Evolutionary conservation across 2,113 vertebrate species (phyloP).

Genomic region (Poeciliopsis turrubarensis): DNA sequence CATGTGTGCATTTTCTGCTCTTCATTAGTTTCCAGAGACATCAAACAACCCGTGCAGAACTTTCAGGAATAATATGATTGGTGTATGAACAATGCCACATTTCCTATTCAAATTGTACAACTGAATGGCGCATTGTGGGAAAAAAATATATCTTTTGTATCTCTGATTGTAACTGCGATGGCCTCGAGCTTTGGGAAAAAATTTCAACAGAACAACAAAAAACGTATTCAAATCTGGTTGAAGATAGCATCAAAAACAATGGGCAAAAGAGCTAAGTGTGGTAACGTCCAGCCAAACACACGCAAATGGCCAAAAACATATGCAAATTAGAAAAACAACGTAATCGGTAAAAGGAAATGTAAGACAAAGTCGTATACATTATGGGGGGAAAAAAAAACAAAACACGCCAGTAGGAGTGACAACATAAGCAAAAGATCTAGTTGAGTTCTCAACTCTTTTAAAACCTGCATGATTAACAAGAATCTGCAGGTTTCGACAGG

Average conservation of each 20-base stretch:
- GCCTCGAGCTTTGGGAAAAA: background rate
- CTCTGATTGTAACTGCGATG: slow-evolving; percentile 9
- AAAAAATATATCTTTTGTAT: slow-evolving; percentile 2
- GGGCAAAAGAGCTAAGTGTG: background rate
- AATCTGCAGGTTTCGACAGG: background rate
- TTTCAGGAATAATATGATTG: background rate
- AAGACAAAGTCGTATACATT: too few species aligned
- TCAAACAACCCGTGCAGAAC: background rate
- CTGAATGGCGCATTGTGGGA: background rate
- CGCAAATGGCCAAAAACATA: background rate
- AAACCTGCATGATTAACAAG: background rate
- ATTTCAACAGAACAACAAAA: background rate
- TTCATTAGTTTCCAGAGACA: background rate
- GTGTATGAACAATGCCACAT: background rate
- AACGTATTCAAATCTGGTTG: slow-evolving; percentile 12
- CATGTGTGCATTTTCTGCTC: slow-evolving; percentile 2
- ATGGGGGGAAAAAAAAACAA: background rate
- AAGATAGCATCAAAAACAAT: background rate
- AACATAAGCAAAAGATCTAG: background rate
- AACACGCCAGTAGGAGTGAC: background rate
- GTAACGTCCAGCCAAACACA: background rate
- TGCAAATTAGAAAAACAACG: slow-evolving; percentile 1
- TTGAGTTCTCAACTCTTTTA: background rate
- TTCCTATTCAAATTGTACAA: slow-evolving; percentile 20
- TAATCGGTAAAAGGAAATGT: background rate